Conservation (phyloP, 1,140 invertebrate species). For the Brachionus asplanchnoidis region DNA sequence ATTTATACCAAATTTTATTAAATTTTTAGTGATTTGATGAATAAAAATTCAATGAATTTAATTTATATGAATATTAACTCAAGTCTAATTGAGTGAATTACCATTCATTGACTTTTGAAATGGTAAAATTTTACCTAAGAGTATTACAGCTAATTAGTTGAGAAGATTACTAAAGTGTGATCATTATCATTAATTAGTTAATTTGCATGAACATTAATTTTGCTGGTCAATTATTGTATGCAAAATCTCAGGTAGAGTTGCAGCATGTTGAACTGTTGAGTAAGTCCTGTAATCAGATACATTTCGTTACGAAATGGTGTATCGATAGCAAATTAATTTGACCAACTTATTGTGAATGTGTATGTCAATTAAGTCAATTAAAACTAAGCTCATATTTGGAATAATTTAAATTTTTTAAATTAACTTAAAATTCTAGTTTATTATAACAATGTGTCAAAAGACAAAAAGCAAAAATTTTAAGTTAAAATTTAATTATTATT, state of each 20-base stretch:
- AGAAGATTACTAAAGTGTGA: constrained; percentile 36
- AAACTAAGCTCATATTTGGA: neutral
- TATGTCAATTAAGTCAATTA: neutral
- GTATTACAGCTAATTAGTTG: constrained; percentile 35
- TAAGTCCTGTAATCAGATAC: neutral
- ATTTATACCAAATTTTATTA: neutral
- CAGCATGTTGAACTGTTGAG: neutral
- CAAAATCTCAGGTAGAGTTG: constrained; percentile 3
- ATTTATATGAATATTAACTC: constrained; percentile 7
- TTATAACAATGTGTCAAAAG: neutral
- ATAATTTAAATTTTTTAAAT: neutral
- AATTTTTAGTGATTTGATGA: neutral
- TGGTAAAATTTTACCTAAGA: constrained; percentile 1
- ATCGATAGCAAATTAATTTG: neutral
- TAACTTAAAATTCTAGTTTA: neutral
- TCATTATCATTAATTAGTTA: constrained; percentile 39
- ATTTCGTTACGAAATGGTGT: neutral
- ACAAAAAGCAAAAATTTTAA: constrained; percentile 5
- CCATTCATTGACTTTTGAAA: neutral
- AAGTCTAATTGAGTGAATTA: neutral
- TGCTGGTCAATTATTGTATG: neutral
- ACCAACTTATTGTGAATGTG: neutral
- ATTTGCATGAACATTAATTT: neutral
- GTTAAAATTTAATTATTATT: constrained; percentile 19
- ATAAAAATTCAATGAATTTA: neutral